Evolutionary conservation across 2,797 vertebrate genomes (phyloP).

Genomic region (Pipistrellus pygmaeus): DNA sequence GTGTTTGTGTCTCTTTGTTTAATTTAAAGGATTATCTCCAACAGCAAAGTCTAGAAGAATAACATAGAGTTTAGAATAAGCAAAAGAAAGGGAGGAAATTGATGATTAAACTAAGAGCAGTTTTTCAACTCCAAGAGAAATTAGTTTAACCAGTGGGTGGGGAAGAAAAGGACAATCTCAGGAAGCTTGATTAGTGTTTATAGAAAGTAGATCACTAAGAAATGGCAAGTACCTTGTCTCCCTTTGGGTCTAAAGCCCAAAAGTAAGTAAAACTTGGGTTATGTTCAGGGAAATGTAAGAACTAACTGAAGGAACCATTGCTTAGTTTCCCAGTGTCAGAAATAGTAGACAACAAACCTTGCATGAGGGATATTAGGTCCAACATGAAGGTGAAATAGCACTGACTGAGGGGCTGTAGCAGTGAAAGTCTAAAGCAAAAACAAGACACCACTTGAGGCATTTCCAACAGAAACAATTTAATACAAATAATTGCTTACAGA

Average conservation of each 20-base stretch:
- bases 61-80: not conserved
- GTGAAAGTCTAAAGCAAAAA: not conserved
- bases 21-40: not conserved
- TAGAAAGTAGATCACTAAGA: not conserved
- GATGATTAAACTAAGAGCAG: not conserved
- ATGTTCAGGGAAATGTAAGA: not conserved
- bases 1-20: not conserved
- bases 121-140: conserved; percentile 35
- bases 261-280: not conserved
- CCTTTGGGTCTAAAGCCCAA: not conserved
- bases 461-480: not conserved
- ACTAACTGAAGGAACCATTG: not conserved
- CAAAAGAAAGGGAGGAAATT: not conserved
- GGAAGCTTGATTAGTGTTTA: not conserved
- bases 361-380: not conserved
- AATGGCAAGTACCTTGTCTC: not conserved
- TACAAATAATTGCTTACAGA: not conserved
- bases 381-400: not conserved
- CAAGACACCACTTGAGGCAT: not conserved
- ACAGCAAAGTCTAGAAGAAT: not conserved
- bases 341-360: not conserved
- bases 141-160: not conserved
- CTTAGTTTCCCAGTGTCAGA: not conserved
- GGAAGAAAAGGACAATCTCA: not conserved
- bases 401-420: not conserved